A percentile compares a stretch with the other conserved stretches of the same genome.
phyloP scores from a whole-genome alignment of 2,113 vertebrate species.

The Centropristis striata region DNA sequence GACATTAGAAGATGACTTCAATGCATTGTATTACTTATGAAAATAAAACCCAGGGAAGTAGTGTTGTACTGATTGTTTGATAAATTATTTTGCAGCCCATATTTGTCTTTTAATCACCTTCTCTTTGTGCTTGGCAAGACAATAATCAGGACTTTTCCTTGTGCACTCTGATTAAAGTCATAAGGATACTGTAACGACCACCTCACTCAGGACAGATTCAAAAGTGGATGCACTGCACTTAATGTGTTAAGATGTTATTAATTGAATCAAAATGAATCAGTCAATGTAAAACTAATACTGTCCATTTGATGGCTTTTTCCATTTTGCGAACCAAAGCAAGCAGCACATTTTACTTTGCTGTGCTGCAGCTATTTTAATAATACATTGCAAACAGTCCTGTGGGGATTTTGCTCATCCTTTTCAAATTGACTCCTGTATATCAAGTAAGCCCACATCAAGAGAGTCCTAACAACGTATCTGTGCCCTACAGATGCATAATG shows the following conservation, averaged over 20 bases:
- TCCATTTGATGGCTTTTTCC: constrained; percentile 8
- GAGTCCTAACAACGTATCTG: not conserved
- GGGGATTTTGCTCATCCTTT: constrained; percentile 49
- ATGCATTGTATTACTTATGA: constrained; percentile 17
- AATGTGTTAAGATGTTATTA: not conserved
- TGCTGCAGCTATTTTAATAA: constrained; percentile 43
- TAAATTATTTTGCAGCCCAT: not conserved
- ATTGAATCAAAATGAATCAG: not conserved
- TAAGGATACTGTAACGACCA: not conserved
- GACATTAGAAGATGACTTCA: constrained; percentile 28
- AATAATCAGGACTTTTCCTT: not conserved
- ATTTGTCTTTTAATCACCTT: not conserved
- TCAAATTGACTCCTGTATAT: constrained; percentile 46
- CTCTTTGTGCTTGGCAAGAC: not conserved
- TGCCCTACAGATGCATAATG: constrained; percentile 13
- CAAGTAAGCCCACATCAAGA: constrained; percentile 18
- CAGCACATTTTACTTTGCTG: constrained; percentile 4
- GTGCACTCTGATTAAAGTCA: not conserved
- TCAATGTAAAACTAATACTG: not conserved
- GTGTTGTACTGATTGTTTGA: not conserved
- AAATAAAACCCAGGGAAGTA: not conserved
- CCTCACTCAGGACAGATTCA: not conserved
- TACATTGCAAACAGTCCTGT: constrained; percentile 30
- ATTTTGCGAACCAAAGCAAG: constrained; percentile 25
- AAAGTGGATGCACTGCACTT: not conserved